These are phyloP conservation scores for Stichodactyla helianthus DNA, from an alignment of 64 coral and sea anemone species.

Conservation along the genomic window DNA sequence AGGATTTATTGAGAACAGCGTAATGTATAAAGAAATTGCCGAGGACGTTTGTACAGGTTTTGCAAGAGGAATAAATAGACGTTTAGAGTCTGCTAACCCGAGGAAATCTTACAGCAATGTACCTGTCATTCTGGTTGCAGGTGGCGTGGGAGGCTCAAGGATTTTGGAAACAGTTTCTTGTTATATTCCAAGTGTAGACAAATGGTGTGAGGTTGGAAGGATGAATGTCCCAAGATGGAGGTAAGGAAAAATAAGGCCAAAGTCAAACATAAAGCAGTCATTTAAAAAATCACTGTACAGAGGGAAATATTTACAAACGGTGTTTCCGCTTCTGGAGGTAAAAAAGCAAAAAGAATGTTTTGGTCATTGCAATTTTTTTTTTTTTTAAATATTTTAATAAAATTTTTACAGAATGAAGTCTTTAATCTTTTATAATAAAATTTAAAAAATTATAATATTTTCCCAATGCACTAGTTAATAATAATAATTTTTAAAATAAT, in stretches of 20 bases:
- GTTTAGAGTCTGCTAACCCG: not conserved
- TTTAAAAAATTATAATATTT: too few relatives aligned
- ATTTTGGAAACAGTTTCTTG: constrained; percentile 59
- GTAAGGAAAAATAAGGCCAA: constrained; percentile 31
- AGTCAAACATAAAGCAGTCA: not conserved
- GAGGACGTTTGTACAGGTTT: not conserved
- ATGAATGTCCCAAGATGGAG: constrained; percentile 77
- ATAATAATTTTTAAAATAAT: too few relatives aligned
- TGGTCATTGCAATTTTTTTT: too few relatives aligned
- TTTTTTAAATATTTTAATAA: too few relatives aligned
- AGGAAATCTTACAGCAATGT: constrained; percentile 73
- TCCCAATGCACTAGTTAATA: too few relatives aligned
- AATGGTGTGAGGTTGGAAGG: constrained; percentile 43
- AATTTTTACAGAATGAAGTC: too few relatives aligned
- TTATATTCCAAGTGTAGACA: constrained; percentile 57
- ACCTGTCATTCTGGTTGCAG: constrained; percentile 56
- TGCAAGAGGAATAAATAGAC: not conserved
- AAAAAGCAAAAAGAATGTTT: not conserved
- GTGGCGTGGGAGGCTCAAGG: constrained; percentile 45
- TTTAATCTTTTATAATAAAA: too few relatives aligned
- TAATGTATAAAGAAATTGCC: constrained; percentile 18
- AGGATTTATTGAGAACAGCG: not conserved
- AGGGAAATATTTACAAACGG: too few relatives aligned
- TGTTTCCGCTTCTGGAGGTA: not conserved
- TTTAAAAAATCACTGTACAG: not conserved